Evolutionary conservation across 1,140 invertebrate species (phyloP).

Genomic region (Formica selysi): DNA sequence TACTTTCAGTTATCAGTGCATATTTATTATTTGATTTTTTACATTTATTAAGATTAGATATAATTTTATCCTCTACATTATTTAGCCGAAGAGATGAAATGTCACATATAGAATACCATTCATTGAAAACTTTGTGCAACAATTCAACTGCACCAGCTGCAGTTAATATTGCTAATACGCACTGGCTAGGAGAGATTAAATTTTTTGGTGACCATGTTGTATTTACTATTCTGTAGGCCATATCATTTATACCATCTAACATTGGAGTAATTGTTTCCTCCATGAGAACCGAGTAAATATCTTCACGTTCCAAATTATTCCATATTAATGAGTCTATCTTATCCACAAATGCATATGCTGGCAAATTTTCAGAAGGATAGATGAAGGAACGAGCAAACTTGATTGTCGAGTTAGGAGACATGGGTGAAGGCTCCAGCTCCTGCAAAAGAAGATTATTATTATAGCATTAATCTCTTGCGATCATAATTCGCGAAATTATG

Average conservation of each 20-base stretch:
- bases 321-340: conserved; percentile 74
- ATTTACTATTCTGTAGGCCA: conserved; percentile 72
- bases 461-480: too few species aligned
- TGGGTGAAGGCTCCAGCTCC: conserved; percentile 81
- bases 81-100: conserved; percentile 72
- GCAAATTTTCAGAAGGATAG: conserved; percentile 76
- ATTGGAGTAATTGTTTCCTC: conserved; percentile 79
- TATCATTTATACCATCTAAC: conserved; percentile 69
- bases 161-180: conserved; percentile 80
- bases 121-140: conserved; percentile 73
- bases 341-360: conserved; percentile 68
- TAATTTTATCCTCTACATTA: conserved; percentile 70
- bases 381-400: conserved; percentile 82
- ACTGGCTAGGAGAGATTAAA: conserved; percentile 78
- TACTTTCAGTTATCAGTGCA: conserved; percentile 54
- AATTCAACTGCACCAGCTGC: conserved; percentile 81
- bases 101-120: conserved; percentile 81
- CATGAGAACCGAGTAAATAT: conserved; percentile 79
- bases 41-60: conserved; percentile 41
- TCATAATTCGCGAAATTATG: too few species aligned
- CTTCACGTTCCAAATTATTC: conserved; percentile 75
- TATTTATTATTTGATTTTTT: conserved; percentile 27
- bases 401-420: conserved; percentile 72
- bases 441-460: conserved; percentile 60
- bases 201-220: conserved; percentile 81